Evolutionary conservation across 2,888 invertebrate species (phyloP), one percentile per base, ranked within the genome.

Genomic region (Drosophila putrida): DNA sequence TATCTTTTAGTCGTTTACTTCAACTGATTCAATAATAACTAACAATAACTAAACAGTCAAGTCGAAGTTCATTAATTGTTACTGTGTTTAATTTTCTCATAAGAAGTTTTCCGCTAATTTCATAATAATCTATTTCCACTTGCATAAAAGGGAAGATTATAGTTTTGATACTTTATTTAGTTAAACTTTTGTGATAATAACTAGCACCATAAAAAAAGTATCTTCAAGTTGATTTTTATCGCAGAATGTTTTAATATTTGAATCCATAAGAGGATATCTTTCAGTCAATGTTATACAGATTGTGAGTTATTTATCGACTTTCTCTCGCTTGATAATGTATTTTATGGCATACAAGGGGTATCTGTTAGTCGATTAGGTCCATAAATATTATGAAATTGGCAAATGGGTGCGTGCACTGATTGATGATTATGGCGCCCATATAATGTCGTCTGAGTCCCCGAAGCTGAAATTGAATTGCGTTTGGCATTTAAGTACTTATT

Each of bases 401-500:
- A 70, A 70, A 76, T 74, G 72, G 67, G 75, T 51, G 78, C 69
- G 69, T 60, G 60, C 60, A 39, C 46, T 72, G 86, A 85, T 82
- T 73, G 76, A 82, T 75, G 75, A 63, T 38, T 39, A 46, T 64
- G 82, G 80, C 80, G 82, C 77, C 80, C 51, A 43, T 72, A 67
- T 66, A 68, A 76, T 72, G 39, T 59, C 60, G 49, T 67, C 62
- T 68, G 64, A 51, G 54, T 66, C 57, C 61, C 57, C 61, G 57
- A 75, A 57, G 6, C 44, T 57, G 57, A 60, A 50, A 47, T 35
- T 43, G 47, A 71, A 77, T 68, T 60, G 66, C 77, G 53, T 81
- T 82, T 78, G 78, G 75, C 65, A 78, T 73, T 81, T 81, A 64
- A 71, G 62, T 62, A 68, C 59, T 78, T 77, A 74, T 46, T 54